Base-by-base conservation (phyloP, 2,797 vertebrate species). In the Mallotus villosus region DNA sequence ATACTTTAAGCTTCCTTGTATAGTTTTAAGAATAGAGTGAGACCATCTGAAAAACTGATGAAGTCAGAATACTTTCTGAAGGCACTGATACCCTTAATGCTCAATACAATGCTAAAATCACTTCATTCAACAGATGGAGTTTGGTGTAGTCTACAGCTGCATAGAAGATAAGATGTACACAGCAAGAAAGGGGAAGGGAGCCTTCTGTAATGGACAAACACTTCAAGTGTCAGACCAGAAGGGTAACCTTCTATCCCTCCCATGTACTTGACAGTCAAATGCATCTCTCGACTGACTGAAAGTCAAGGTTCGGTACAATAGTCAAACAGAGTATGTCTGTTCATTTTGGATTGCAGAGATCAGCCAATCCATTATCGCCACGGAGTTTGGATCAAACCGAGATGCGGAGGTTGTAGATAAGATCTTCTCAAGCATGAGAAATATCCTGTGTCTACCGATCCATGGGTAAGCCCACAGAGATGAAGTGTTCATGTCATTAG, bases 91-190 rank as follows among this genome's bases (percentile, higher is more conserved):
- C 41, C 12, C 41, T 46, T 12, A n/a, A 55, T 55, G 6, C 6
- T n/a, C 51, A n/a, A 7, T n/a, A n/a, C 19, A 17, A n/a, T 17
- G 51, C 17, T 55, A n/a, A 55, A 55, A 55, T 55, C 5, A 3
- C 16, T 55, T 55, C 53, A 5, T 63, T 21, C 6, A 24, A 25
- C 81, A 99, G 97, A 80, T 97, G 75, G 96, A 97, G 90, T 97
- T 99, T 83, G 97, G 97, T 21, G 92, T 99, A 79, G 94, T 98
- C 1, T 99, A 98, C 81, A 99, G 97, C 85, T 99, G 96, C 84
- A 17, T 97, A 75, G 97, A 98, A 81, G 96, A 98, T 81, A 98
- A 99, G 83, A 96, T 98, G 96, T 99, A 97, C 68, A 96, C 95
- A 32, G 97, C 92, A n/a, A 90, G 92, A 63, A 95, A 78, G 79